Evolutionary conservation across 2,888 invertebrate genomes (phyloP), one percentile per base, ranked within the genome.

Genomic region (Timema cristinae): DNA sequence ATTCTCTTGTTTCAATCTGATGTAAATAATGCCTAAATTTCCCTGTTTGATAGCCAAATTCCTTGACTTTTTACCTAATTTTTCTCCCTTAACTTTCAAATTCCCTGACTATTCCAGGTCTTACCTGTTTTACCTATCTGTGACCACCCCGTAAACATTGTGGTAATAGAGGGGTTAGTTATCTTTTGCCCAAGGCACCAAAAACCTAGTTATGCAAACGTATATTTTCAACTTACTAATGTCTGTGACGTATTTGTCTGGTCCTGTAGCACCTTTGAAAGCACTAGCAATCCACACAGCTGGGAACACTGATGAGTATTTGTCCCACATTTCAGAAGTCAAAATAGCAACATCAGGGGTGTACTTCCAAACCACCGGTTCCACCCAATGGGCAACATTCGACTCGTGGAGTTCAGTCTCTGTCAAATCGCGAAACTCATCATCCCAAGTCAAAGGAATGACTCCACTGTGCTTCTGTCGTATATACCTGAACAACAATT

Each of bases 211-310:
- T 2, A 32, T 32, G 32, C 32, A 32, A 32, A 32, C 4, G 32
- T 32, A 32, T 32, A 32, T 32, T 32, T 32, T 47, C 32, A 63
- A 76, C 77, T 73, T 70, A 78, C 78, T 75, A 5, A 88, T 81
- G 73, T 87, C 83, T 0, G 89, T 88, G 0, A 87, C 79, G 32
- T 84, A 84, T 71, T 85, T 73, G 6, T 81, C 81, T 0, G 79
- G 79, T 0, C 86, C 87, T 66, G 89, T 89, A 0, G 90, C 90
- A 11, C 94, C 95, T 84, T 95, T 95, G 79, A 90, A 95, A 0
- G 95, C 94, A 73, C 92, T 90, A 0, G 93, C 94, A 63, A 91
- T 85, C 93, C 94, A 94, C 47, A 94, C 83, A 54, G 86, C 85
- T 2, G 85, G 82, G 81, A 94, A 95, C 10, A 87, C 82, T 7